Evolutionary conservation across 37 sponge, comb jelly and placozoan genomes (phyloP), one percentile per base, ranked within the genome.

Genomic region (Corticium candelabrum): DNA sequence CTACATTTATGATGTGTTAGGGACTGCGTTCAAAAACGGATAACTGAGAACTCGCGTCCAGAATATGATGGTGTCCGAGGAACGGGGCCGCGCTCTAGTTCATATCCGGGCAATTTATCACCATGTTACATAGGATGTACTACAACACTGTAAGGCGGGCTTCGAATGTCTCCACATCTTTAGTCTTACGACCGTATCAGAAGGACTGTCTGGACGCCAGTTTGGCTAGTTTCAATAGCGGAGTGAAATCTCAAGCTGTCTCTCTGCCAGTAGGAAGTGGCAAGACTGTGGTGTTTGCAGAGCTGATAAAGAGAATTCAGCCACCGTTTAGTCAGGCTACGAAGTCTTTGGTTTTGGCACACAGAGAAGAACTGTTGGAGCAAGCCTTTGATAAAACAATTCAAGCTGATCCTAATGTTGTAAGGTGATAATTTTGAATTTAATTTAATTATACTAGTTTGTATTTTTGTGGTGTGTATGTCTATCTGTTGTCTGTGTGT

Each of bases 221-320:
- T 21, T 11, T 50, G 62, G 21, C 11, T 11, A 21, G 15, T 21
- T 11, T 50, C 11, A 21, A 50, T 27, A 11, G 62, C 62, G 62
- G 62, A 50, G 21, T 50, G 15, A 50, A 50, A 21, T 50, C 62
- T 50, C 62, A 50, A 50, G 62, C 62, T 21, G 62, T 50, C 62
- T 50, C 62, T 11, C 62, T 50, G 11, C 62, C 62, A 50, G 62
- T 50, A 21, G 62, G 62, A 50, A 50, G 62, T 50, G 62, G 62
- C 11, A 50, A 50, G 21, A 50, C 62, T 27, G 62, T 50, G 15
- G 62, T 50, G 21, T 50, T 50, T 21, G 11, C 62, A 11, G 15
- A 50, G 11, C 62, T 50, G 15, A 21, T 50, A 11, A 21, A 50
- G 21, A 11, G 62, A 50, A 50, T 50, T 11, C 62, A 11, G 62